Evolutionary conservation across 2,888 invertebrate species (phyloP).

Genomic region (Nineta flava): DNA sequence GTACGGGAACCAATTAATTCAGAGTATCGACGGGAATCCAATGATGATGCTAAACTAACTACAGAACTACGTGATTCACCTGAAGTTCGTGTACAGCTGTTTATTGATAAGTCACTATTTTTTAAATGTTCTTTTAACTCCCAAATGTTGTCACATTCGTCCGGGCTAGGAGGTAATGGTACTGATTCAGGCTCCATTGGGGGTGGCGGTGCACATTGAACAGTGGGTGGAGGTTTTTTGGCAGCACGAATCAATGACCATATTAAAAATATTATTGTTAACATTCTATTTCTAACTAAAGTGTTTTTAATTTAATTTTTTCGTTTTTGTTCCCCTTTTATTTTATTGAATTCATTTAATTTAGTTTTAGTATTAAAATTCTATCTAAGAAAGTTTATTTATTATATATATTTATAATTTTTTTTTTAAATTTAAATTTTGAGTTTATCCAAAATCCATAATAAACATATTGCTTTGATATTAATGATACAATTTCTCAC

Average conservation of each 20-base stretch:
- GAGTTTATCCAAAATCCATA: too few relatives aligned
- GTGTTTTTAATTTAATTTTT: too few relatives aligned
- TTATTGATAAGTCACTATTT: slow-evolving; percentile 27
- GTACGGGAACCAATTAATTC: slow-evolving; percentile 4
- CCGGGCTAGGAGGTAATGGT: not conserved
- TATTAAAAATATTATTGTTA: slow-evolving; percentile 44
- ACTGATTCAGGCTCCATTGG: not conserved
- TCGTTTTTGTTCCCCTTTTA: too few relatives aligned
- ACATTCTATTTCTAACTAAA: slow-evolving; percentile 27
- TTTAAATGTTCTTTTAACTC: slow-evolving; percentile 12
- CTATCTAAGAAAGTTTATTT: too few relatives aligned
- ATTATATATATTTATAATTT: too few relatives aligned
- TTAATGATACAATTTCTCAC: too few relatives aligned
- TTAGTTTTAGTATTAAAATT: too few relatives aligned
- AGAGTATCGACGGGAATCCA: slow-evolving; percentile 6
- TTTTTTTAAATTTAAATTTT: too few relatives aligned
- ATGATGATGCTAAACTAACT: slow-evolving; percentile 6
- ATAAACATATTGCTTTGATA: too few relatives aligned
- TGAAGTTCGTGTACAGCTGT: slow-evolving; percentile 26
- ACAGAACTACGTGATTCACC: slow-evolving; percentile 28
- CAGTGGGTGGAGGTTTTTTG: slow-evolving; percentile 18
- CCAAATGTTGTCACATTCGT: not conserved
- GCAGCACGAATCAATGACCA: slow-evolving; percentile 46
- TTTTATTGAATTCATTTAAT: too few relatives aligned
- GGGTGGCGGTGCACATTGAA: slow-evolving; percentile 3